These are phyloP conservation scores for Neopelma chrysocephalum DNA, from an alignment of 2,797 vertebrate species.

Conservation along the genomic window DNA sequence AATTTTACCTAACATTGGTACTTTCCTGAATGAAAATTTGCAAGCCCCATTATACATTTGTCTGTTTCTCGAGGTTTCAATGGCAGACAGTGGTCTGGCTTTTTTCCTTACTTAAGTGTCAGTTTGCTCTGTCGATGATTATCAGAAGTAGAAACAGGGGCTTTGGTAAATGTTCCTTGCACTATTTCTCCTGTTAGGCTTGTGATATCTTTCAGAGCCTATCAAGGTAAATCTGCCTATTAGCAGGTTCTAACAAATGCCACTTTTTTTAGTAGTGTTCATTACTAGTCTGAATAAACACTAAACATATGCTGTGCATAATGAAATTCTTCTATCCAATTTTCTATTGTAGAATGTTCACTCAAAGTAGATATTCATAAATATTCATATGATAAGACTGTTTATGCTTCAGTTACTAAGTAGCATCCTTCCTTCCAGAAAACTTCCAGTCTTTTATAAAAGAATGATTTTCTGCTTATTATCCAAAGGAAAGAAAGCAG, in stretches of 20 bases:
- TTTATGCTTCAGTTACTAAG: background rate
- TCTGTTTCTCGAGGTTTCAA: background rate
- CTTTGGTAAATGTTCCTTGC: background rate
- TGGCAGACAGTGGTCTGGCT: background rate
- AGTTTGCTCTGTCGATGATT: background rate
- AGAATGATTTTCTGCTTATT: background rate
- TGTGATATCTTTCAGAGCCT: background rate
- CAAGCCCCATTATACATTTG: background rate
- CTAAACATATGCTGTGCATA: slow-evolving; percentile 11
- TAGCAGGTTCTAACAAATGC: background rate
- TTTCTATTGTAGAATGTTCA: background rate
- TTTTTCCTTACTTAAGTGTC: background rate
- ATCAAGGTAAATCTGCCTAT: background rate
- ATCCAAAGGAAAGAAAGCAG: background rate
- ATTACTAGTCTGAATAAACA: background rate
- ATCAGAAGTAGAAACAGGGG: background rate
- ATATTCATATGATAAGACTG: background rate
- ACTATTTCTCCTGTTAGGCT: background rate
- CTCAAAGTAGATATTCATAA: background rate
- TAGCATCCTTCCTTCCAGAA: background rate
- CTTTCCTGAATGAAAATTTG: background rate
- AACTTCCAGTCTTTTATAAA: background rate
- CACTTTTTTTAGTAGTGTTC: background rate
- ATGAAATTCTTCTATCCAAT: background rate
- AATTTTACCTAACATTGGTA: background rate